Evolutionary conservation across 2,113 vertebrate genomes (phyloP).

Genomic region (Ammospiza caudacuta): DNA sequence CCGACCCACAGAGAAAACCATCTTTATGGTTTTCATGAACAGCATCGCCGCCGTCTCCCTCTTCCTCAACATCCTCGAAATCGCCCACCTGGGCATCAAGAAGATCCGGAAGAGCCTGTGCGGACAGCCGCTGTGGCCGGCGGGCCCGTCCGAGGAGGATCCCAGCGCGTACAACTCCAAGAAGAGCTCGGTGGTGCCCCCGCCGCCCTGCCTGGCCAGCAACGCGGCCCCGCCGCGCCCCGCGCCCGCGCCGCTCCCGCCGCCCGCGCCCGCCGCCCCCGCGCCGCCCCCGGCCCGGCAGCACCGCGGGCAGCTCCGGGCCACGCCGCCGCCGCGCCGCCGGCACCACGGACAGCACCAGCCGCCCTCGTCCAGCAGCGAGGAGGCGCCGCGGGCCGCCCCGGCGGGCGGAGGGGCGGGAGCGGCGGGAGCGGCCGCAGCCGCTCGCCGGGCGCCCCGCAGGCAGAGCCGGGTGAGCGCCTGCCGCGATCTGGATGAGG

Average conservation of each 20-base stretch:
- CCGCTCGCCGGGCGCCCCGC: background rate
- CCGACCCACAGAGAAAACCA: conserved; percentile 92
- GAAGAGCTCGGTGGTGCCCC: conserved; percentile 81
- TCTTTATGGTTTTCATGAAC: conserved; percentile 96
- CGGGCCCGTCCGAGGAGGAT: conserved; percentile 69
- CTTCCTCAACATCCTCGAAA: conserved; percentile 90
- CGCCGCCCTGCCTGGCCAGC: conserved; percentile 65
- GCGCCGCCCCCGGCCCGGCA: too few relatives aligned
- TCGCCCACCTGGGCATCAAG: conserved; percentile 88
- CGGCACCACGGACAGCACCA: too few relatives aligned
- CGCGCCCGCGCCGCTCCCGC: background rate
- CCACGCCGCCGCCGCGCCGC: too few relatives aligned
- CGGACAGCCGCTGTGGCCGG: conserved; percentile 43
- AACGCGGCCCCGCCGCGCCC: conserved; percentile 72
- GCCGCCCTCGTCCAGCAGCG: too few relatives aligned
- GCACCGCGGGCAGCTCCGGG: too few relatives aligned
- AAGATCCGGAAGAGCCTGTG: conserved; percentile 85
- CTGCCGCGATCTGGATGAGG: background rate
- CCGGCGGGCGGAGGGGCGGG: too few relatives aligned
- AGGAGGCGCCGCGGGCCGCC: too few relatives aligned
- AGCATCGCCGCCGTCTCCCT: conserved; percentile 90
- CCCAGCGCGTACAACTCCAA: conserved; percentile 77
- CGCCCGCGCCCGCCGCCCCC: too few relatives aligned
- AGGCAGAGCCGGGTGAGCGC: background rate
- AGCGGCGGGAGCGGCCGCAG: too few relatives aligned